Base-by-base conservation (phyloP, 1,140 invertebrate species). In the Nasonia giraulti region DNA sequence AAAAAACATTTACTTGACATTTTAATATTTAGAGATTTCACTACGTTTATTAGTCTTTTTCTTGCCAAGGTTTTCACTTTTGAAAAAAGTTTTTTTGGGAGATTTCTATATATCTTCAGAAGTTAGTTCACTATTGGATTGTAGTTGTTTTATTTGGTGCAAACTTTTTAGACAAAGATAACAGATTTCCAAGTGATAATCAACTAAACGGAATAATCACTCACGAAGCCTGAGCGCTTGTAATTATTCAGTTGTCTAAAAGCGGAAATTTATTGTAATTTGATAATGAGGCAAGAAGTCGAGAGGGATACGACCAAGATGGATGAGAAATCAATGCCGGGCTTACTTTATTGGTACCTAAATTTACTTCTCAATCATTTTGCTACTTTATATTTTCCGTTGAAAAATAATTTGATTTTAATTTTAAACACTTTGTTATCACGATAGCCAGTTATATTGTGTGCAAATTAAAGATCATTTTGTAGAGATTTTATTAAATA, bases 181-280 rank as follows among this genome's bases (percentile, higher is more conserved):
- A 23, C 11, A 33, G 33, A 75, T 82, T 50, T 37, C 5, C 20
- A 66, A 71, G 44, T 37, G 80, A 75, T 82, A 82, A 82, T 75
- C 71, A 40, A 27, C 50, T 17, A 75, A 75, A 75, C 50, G 23
- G 17, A 77, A 76, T 77, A 68, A 77, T 83, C 74, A 37, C 11
- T 68, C 33, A 55, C 62, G 31, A 44, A 71, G 10, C 31, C 11
- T 33, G 27, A 17, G 23, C 14, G 68, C 31, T 40, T 55, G 83
- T 74, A 85, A 81, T 85, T 85, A 85, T 85, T 81, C 78, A 85
- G 40, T 73, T 23, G 80, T 85, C 84, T 77, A 82, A 82, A 82
- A 77, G 84, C 27, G 74, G 75, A 47, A 78, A 62, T 85, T 85
- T 81, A 85, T 85, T 82, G 75, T 66, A 82, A 82, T 78, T 82